phyloP scores from a whole-genome alignment of 2,113 vertebrate species.

The Lepisosteus osseus region DNA sequence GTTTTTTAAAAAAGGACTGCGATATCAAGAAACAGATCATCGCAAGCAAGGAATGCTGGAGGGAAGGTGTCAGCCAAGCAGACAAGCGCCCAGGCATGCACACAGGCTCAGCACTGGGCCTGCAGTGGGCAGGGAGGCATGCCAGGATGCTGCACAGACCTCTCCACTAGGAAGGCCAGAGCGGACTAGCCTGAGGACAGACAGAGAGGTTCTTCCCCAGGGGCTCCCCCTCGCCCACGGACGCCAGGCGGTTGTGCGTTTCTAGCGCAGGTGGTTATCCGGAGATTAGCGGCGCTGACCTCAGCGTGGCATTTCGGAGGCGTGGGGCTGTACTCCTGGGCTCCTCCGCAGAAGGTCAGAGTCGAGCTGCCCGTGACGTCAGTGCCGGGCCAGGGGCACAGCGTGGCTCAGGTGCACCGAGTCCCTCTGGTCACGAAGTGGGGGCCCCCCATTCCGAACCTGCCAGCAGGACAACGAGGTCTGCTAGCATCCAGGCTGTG shows the following conservation, averaged over 20 bases:
- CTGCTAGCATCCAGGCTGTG: too few species aligned
- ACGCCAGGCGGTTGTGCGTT: conserved; percentile 20
- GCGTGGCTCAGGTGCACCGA: not conserved
- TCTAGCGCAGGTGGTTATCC: conserved; percentile 11
- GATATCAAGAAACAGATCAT: too few species aligned
- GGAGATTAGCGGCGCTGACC: conserved; percentile 14
- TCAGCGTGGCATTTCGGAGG: conserved; percentile 23
- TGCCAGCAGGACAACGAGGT: too few species aligned
- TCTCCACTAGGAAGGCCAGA: conserved; percentile 2
- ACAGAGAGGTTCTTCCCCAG: not conserved
- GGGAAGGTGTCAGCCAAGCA: too few species aligned
- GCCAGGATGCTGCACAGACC: too few species aligned
- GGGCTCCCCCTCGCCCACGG: conserved; percentile 15
- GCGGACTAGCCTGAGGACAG: conserved; percentile 13
- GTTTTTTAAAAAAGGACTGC: too few species aligned
- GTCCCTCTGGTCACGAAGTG: too few species aligned
- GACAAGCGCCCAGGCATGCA: too few species aligned
- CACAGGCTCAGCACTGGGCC: too few species aligned
- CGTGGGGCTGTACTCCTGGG: not conserved
- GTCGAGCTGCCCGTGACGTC: not conserved
- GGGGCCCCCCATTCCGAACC: too few species aligned
- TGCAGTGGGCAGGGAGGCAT: too few species aligned
- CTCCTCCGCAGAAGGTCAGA: not conserved
- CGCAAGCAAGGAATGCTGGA: too few species aligned
- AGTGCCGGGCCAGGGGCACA: not conserved